A percentile compares a stretch with the other conserved stretches of the same genome.
Conservation (phyloP, 2,797 vertebrate species). For the Parauchenoglanis punctatus region DNA sequence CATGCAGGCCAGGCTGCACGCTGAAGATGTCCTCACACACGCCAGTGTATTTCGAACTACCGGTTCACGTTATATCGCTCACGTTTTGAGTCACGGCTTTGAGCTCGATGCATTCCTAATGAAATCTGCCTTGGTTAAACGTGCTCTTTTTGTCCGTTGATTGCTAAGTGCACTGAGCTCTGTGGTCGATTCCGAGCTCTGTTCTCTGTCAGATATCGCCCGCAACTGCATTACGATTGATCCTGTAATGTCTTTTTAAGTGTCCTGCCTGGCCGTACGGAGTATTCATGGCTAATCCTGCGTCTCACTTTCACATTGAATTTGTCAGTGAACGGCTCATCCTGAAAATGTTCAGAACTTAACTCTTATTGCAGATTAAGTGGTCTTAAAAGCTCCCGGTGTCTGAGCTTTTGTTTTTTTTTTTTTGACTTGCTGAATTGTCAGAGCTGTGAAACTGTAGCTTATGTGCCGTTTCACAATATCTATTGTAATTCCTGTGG, state of each 20-base stretch:
- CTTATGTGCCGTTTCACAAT: neutral
- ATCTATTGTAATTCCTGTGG: neutral
- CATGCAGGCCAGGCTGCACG: neutral
- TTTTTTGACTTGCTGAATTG: neutral
- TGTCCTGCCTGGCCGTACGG: neutral
- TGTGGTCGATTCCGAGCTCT: neutral
- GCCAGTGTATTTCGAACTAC: neutral
- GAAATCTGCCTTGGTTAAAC: neutral
- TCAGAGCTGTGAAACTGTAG: neutral
- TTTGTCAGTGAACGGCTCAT: neutral
- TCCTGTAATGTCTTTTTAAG: conserved; percentile 3
- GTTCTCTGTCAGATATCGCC: neutral
- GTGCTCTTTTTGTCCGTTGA: neutral
- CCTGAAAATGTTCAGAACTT: neutral
- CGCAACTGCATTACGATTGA: neutral
- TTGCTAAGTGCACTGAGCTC: neutral
- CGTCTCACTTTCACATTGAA: neutral
- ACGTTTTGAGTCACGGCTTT: too few species aligned
- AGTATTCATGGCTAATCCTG: neutral
- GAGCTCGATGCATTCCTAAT: conserved; percentile 6
- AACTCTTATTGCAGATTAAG: neutral
- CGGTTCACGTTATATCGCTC: neutral
- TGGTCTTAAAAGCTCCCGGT: neutral
- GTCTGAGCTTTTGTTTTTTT: neutral
- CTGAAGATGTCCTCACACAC: neutral